phyloP scores from a whole-genome alignment of 2,113 vertebrate genomes.

The Perca flavescens region DNA sequence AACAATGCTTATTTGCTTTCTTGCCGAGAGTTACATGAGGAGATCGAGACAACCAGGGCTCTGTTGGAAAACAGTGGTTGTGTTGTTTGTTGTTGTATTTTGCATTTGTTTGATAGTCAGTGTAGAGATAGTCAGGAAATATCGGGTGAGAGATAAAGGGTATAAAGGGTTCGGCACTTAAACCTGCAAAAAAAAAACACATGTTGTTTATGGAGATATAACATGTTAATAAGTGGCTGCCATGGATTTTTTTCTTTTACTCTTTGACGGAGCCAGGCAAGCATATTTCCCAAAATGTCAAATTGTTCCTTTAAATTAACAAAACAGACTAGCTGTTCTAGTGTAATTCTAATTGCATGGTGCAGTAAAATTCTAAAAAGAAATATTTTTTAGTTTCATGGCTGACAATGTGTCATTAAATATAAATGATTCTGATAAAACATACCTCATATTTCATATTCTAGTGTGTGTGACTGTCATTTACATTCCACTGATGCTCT shows the following conservation, averaged over 20 bases:
- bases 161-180: no score
- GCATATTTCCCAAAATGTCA: not conserved
- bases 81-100: no score
- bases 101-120: no score
- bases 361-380: not conserved
- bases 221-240: not conserved
- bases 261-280: not conserved
- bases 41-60: no score
- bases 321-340: not conserved
- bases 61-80: no score
- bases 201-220: not conserved
- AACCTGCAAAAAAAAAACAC: not conserved
- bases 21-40: no score
- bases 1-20: no score
- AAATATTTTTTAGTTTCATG: not conserved
- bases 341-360: no score
- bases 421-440: conserved; percentile 3
- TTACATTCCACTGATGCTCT: conserved; percentile 80
- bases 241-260: not conserved
- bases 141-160: no score
- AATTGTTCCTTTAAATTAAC: not conserved
- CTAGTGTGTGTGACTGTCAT: conserved; percentile 78
- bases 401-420: not conserved
- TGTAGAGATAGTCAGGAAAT: no score
- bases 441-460: conserved; percentile 9